Percentiles rank a stretch among this genome's conserved stretches.
phyloP scores from a whole-genome alignment of 2,888 invertebrate species.

The Tubiluchus corallicola region DNA sequence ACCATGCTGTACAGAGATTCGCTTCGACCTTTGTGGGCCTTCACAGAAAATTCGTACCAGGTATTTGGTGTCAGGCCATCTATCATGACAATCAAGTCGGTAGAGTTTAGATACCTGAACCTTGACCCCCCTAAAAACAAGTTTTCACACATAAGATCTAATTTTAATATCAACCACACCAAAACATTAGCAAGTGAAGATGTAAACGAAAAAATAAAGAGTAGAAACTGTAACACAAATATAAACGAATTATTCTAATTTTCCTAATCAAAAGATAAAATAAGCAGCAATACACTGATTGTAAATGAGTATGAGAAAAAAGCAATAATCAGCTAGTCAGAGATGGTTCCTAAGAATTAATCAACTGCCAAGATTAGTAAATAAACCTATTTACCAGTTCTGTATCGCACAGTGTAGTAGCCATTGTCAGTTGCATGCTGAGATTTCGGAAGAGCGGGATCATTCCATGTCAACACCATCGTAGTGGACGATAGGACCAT shows the following conservation, averaged over 20 bases:
- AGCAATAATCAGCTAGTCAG: too few relatives aligned
- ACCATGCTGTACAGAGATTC: conserved; percentile 91
- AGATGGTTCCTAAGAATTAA: too few relatives aligned
- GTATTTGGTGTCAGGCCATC: conserved; percentile 42
- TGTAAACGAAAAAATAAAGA: too few relatives aligned
- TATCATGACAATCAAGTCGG: conserved; percentile 64
- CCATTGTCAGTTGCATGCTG: conserved; percentile 68
- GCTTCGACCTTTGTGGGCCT: conserved; percentile 48
- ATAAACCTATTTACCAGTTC: conserved; percentile 18
- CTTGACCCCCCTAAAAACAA: too few relatives aligned
- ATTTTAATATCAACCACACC: too few relatives aligned
- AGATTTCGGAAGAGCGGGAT: conserved; percentile 55
- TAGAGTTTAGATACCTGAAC: conserved; percentile 61
- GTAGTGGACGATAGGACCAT: conserved; percentile 73
- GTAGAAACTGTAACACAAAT: too few relatives aligned
- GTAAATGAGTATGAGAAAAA: too few relatives aligned
- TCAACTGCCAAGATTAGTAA: conserved; percentile 31
- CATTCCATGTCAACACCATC: conserved; percentile 87
- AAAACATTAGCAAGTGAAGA: too few relatives aligned
- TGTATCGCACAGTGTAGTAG: conserved; percentile 66
- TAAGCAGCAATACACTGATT: too few relatives aligned
- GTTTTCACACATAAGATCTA: too few relatives aligned
- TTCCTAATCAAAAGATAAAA: too few relatives aligned
- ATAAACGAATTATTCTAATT: too few relatives aligned
- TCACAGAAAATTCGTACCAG: conserved; percentile 36